These are phyloP conservation scores for Serranus cabrilla DNA, from an alignment of 2,797 vertebrate species.

Conservation along the genomic window DNA sequence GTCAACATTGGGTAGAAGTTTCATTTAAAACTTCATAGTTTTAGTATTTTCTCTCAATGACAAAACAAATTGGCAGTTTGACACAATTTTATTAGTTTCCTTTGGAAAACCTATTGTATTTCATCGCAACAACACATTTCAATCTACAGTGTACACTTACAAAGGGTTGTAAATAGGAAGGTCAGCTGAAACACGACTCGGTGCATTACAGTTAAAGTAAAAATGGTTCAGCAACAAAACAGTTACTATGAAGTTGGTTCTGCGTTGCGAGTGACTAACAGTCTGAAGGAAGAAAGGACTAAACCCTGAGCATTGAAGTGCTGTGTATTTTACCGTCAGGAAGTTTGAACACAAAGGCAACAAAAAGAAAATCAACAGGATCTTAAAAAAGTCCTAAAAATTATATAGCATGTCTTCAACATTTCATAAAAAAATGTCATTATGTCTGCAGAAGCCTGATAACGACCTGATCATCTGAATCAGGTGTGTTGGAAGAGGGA, in stretches of 20 bases:
- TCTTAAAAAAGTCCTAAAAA: slow-evolving; percentile 56
- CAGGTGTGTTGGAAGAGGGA: too few relatives aligned
- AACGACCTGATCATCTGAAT: too few relatives aligned
- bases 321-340: slow-evolving; percentile 56
- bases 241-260: slow-evolving; percentile 17
- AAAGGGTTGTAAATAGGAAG: slow-evolving; percentile 59
- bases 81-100: slow-evolving; percentile 92
- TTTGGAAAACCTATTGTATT: slow-evolving; percentile 92
- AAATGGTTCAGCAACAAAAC: slow-evolving; percentile 43
- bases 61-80: slow-evolving; percentile 35
- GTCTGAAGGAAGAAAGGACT: slow-evolving; percentile 42
- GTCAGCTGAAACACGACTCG: slow-evolving; percentile 53
- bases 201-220: slow-evolving; percentile 61
- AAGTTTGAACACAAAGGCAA: slow-evolving; percentile 52
- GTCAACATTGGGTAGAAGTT: too few relatives aligned
- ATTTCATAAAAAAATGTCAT: too few relatives aligned
- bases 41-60: not conserved
- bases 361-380: slow-evolving; percentile 38
- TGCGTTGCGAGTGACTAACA: slow-evolving; percentile 33
- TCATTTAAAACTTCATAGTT: too few relatives aligned
- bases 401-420: too few relatives aligned
- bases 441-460: too few relatives aligned
- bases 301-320: slow-evolving; percentile 45
- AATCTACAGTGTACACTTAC: slow-evolving; percentile 73
- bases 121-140: slow-evolving; percentile 84